phyloP scores from a whole-genome alignment of 2,888 invertebrate genomes.

The Teleiodes luculella region DNA sequence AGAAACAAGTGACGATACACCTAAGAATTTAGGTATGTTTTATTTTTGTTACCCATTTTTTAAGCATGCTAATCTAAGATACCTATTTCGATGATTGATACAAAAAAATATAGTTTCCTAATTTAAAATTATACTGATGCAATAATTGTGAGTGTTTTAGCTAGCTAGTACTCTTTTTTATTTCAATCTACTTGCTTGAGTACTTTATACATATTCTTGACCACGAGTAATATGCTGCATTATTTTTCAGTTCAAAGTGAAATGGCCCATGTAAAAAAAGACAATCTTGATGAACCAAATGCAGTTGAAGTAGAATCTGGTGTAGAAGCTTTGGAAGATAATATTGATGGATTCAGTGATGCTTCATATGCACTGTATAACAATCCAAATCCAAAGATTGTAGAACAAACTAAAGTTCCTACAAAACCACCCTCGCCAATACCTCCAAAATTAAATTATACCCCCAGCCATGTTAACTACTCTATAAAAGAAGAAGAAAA shows the following conservation, averaged over 20 bases:
- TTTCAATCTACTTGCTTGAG: no score
- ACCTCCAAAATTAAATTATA: conserved; percentile 44
- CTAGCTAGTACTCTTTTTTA: no score
- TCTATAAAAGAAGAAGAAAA: background rate
- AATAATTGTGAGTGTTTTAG: no score
- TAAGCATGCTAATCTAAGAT: no score
- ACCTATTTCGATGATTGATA: no score
- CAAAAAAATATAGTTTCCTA: no score
- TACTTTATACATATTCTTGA: no score
- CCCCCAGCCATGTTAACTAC: conserved; percentile 47
- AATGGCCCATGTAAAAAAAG: conserved; percentile 44
- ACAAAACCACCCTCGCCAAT: conserved; percentile 28
- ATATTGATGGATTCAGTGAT: conserved; percentile 54
- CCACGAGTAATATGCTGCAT: no score
- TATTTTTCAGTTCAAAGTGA: conserved; percentile 43
- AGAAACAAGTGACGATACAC: conserved; percentile 70
- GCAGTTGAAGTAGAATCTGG: conserved; percentile 72
- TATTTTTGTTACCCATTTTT: no score
- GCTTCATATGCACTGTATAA: conserved; percentile 37
- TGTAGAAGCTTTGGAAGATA: conserved; percentile 72
- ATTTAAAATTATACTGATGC: no score
- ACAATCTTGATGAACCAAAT: conserved; percentile 44
- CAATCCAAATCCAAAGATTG: conserved; percentile 23
- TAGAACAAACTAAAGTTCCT: conserved; percentile 28
- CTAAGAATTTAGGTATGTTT: conserved; percentile 62